These are phyloP conservation scores for Notothenia rossii DNA, from an alignment of 2,113 vertebrate genomes.

Conservation along the genomic window DNA sequence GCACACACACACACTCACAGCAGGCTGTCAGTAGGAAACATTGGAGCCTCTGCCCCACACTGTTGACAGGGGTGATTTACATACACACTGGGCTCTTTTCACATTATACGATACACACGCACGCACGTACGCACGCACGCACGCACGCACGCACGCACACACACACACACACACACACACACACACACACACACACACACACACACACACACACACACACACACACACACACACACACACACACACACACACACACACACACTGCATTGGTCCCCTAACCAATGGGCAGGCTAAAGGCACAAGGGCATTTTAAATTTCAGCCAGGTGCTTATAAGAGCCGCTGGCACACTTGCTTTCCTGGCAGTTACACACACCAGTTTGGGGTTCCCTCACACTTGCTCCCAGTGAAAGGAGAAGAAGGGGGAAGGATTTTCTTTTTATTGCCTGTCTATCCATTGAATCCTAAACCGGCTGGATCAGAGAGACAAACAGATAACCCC, in stretches of 20 bases:
- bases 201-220: not conserved
- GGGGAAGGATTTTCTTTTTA: not conserved
- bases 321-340: slow-evolving; percentile 63
- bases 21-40: not conserved
- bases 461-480: not conserved
- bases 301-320: slow-evolving; percentile 56
- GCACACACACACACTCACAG: not conserved
- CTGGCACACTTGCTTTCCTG: slow-evolving; percentile 9
- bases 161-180: slow-evolving; percentile 15
- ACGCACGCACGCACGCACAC: not conserved
- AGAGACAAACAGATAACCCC: not conserved
- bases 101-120: not conserved
- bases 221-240: slow-evolving; percentile 2
- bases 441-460: slow-evolving; percentile 8
- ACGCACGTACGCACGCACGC: not conserved
- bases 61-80: too few relatives aligned
- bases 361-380: slow-evolving; percentile 5
- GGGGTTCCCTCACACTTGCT: slow-evolving; percentile 3
- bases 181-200: slow-evolving; percentile 2
- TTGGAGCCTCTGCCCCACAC: too few relatives aligned
- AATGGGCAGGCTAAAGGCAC: slow-evolving; percentile 50
- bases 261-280: slow-evolving; percentile 62
- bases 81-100: too few relatives aligned
- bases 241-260: slow-evolving; percentile 31
- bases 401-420: slow-evolving; percentile 10